Percentiles rank a stretch among this genome's conserved stretches.
These are phyloP conservation scores for Matsumurasca onukii DNA, from an alignment of 1,140 invertebrate species.

Conservation along the genomic window DNA sequence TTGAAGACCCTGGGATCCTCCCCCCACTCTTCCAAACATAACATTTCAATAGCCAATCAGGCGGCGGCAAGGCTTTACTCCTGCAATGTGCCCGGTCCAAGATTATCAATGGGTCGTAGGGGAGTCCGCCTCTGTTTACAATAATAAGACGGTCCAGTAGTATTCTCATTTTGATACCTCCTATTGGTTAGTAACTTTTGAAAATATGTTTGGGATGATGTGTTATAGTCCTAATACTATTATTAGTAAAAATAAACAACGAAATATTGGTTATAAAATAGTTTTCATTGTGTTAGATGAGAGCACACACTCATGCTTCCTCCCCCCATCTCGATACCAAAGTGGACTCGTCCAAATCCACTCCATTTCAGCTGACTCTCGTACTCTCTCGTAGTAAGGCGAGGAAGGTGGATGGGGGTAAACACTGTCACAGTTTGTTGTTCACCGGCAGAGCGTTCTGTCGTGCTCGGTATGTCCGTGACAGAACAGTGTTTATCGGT, in stretches of 20 bases:
- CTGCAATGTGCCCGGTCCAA: constrained; percentile 56
- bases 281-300: constrained; percentile 30
- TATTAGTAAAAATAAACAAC: not conserved
- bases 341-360: constrained; percentile 48
- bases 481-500: not conserved
- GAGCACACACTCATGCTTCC: constrained; percentile 36
- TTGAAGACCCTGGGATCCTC: constrained; percentile 35
- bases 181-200: too few relatives aligned
- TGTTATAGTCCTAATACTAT: not conserved
- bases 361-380: constrained; percentile 58
- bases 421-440: constrained; percentile 55
- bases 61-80: constrained; percentile 46
- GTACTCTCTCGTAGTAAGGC: constrained; percentile 45
- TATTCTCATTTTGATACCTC: not conserved
- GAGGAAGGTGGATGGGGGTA: constrained; percentile 50
- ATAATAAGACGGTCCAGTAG: constrained; percentile 23
- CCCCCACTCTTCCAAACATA: constrained; percentile 35
- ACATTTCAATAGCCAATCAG: constrained; percentile 41
- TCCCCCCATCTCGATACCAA: constrained; percentile 50
- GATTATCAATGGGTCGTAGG: constrained; percentile 59
- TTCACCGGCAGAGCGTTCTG: constrained; percentile 48
- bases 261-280: not conserved
- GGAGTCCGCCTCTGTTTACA: constrained; percentile 45
- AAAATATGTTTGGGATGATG: too few relatives aligned
- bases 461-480: constrained; percentile 40